These are phyloP conservation scores for Cephus pygmeus DNA, from an alignment of 2,888 invertebrate species.

Conservation along the genomic window DNA sequence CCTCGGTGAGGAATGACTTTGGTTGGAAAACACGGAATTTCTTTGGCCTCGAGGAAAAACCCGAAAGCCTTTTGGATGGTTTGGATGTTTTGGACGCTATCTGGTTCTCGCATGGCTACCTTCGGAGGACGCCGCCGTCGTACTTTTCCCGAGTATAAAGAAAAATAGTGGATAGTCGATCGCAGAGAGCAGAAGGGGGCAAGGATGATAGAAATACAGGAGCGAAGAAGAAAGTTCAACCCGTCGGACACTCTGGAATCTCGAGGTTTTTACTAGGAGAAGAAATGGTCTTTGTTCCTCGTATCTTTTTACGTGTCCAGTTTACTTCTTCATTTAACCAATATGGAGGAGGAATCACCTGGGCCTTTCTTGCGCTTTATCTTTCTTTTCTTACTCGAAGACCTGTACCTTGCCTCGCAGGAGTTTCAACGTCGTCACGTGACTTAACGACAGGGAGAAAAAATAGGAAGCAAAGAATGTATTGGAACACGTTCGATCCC, in stretches of 20 bases:
- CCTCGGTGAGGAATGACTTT: background rate
- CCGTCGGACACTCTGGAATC: conserved; percentile 10
- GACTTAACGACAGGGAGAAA: background rate
- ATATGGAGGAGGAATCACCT: background rate
- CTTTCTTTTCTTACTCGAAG: background rate
- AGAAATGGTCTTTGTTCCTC: conserved; percentile 3
- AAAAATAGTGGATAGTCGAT: conserved; percentile 7
- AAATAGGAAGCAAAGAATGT: background rate
- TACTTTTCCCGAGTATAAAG: background rate
- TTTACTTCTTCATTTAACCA: conserved; percentile 6
- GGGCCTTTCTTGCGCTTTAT: conserved; percentile 1
- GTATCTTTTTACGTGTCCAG: background rate
- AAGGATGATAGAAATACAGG: background rate
- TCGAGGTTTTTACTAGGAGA: background rate
- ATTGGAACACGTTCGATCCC: background rate
- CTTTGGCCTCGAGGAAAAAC: background rate
- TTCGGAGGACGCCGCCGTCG: conserved; percentile 1
- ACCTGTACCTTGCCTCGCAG: background rate
- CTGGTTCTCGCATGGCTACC: conserved; percentile 17
- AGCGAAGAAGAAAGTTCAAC: background rate
- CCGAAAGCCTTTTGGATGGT: background rate
- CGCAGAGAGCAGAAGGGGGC: background rate
- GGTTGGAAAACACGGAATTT: background rate
- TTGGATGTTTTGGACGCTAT: conserved; percentile 8
- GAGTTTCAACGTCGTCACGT: background rate